phyloP scores from a whole-genome alignment of 2,888 invertebrate genomes.

The Liopterus haemorrhoidalis region DNA sequence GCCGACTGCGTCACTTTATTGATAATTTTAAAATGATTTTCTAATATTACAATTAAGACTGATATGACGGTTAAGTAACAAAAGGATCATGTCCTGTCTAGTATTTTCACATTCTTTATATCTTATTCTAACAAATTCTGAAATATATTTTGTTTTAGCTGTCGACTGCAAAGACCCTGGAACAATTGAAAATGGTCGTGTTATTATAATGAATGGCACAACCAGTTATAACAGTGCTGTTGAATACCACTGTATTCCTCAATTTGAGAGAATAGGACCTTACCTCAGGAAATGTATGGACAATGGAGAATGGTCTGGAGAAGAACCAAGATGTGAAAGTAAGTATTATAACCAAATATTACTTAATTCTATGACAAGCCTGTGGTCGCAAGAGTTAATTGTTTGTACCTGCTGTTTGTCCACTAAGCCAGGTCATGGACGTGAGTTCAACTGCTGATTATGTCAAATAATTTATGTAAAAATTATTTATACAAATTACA shows the following conservation, averaged over 20 bases:
- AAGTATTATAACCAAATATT: slow-evolving; percentile 31
- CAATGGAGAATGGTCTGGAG: slow-evolving; percentile 81
- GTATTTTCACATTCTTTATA: no score
- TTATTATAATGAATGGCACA: slow-evolving; percentile 78
- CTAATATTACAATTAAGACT: no score
- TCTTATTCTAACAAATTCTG: neutral
- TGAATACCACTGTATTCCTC: slow-evolving; percentile 85
- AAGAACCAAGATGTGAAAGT: slow-evolving; percentile 77
- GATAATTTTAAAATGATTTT: no score
- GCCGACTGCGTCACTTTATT: no score
- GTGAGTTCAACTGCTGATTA: no score
- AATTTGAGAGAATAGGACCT: slow-evolving; percentile 74
- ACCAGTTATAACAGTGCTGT: slow-evolving; percentile 74
- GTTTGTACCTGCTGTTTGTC: no score
- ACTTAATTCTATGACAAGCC: neutral
- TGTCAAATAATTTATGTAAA: no score
- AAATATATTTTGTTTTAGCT: slow-evolving; percentile 57
- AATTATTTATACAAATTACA: no score
- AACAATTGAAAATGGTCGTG: slow-evolving; percentile 75
- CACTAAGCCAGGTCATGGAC: no score
- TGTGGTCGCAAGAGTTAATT: no score
- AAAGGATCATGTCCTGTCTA: no score
- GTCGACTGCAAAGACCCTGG: slow-evolving; percentile 79
- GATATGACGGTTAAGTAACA: no score
- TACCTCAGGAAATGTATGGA: slow-evolving; percentile 78